These are phyloP conservation scores for Digitonthophagus gazella DNA, from an alignment of 2,888 invertebrate species.

Conservation along the genomic window DNA sequence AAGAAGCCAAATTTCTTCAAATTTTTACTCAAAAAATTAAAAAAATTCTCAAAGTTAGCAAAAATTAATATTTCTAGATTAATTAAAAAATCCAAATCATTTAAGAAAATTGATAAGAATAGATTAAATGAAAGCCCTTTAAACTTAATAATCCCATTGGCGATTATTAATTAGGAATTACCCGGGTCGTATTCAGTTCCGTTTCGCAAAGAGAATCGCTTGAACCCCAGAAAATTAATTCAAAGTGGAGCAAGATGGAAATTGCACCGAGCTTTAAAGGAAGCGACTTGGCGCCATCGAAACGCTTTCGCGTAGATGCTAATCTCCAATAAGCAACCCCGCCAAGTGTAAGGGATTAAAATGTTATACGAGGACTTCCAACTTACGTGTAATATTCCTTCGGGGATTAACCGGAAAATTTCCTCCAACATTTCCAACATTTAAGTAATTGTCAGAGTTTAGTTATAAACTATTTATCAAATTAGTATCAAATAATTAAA, in stretches of 20 bases:
- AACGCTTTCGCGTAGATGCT: not conserved
- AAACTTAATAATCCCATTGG: not conserved
- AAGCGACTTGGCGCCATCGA: not conserved
- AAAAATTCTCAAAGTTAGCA: too few relatives aligned
- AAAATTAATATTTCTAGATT: too few relatives aligned
- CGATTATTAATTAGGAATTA: not conserved
- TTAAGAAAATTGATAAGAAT: not conserved
- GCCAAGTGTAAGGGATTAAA: not conserved
- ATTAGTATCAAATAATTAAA: too few relatives aligned
- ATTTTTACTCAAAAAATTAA: too few relatives aligned
- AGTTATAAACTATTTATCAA: too few relatives aligned
- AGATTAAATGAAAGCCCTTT: not conserved
- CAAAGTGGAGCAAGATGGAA: not conserved
- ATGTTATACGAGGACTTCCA: not conserved
- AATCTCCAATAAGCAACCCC: not conserved
- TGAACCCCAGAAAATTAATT: not conserved
- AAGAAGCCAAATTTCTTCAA: too few relatives aligned
- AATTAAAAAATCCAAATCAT: too few relatives aligned
- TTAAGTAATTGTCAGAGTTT: too few relatives aligned
- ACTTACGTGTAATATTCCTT: not conserved
- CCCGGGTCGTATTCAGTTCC: not conserved
- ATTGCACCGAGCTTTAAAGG: not conserved
- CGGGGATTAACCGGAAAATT: not conserved
- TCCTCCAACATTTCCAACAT: too few relatives aligned
- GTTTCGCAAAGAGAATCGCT: not conserved